Percentiles rank a stretch among this genome's conserved stretches.
Conservation (phyloP, 2,888 invertebrate genomes). For the Hydrotaea diabolus region DNA sequence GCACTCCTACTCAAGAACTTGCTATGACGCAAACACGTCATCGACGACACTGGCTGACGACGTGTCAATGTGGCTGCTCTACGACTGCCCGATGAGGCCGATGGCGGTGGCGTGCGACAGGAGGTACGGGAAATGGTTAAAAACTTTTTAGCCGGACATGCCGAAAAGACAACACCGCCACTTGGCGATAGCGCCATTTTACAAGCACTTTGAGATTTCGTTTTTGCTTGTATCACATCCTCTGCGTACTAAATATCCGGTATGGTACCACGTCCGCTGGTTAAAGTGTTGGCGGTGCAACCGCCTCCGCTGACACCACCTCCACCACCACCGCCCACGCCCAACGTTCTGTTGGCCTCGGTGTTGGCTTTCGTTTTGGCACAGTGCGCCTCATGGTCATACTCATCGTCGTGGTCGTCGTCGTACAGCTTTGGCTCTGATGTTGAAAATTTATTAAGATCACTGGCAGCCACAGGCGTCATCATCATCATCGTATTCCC, state of each 20-base stretch:
- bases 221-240: constrained; percentile 79
- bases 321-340: constrained; percentile 40
- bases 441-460: constrained; percentile 78
- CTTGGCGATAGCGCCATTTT: constrained; percentile 69
- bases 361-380: constrained; percentile 78
- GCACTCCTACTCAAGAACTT: constrained; percentile 47
- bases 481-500: constrained; percentile 55
- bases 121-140: constrained; percentile 71
- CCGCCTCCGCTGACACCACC: constrained; percentile 55
- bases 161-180: constrained; percentile 64
- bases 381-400: constrained; percentile 79
- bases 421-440: constrained; percentile 78
- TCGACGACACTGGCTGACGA: background rate
- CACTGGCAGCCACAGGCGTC: constrained; percentile 63
- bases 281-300: constrained; percentile 66
- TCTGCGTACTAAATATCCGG: constrained; percentile 81
- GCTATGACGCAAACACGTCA: constrained; percentile 28
- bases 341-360: constrained; percentile 59
- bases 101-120: constrained; percentile 75
- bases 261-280: constrained; percentile 72
- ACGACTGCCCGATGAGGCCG: background rate
- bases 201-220: constrained; percentile 56
- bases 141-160: constrained; percentile 64
- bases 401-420: constrained; percentile 29
- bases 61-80: constrained; percentile 27